Evolutionary conservation across 2,888 invertebrate genomes (phyloP).

Genomic region (Sinotaia quadrata): DNA sequence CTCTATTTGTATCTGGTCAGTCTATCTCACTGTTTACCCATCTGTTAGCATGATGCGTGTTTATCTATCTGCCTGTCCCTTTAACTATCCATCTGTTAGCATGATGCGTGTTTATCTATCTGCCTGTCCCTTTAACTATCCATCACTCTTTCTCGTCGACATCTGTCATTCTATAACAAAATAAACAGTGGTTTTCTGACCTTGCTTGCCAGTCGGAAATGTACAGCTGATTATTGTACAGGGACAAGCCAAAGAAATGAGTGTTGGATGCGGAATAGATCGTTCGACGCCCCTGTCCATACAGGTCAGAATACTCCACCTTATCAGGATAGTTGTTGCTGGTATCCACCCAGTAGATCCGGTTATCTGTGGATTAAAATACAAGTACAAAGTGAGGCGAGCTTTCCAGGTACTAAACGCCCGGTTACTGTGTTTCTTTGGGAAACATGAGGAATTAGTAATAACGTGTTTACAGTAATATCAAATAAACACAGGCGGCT

Average conservation of each 20-base stretch:
- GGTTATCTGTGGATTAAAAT: constrained; percentile 65
- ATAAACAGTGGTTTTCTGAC: constrained; percentile 18
- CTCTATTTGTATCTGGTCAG: no score
- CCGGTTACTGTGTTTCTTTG: not conserved
- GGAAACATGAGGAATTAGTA: no score
- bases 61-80: no score
- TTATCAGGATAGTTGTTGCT: constrained; percentile 78
- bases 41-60: no score
- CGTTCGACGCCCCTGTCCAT: constrained; percentile 32
- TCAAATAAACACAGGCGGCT: no score
- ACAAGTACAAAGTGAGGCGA: not conserved
- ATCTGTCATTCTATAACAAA: not conserved
- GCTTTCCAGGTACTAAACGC: not conserved
- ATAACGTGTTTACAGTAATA: no score
- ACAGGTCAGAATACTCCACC: constrained; percentile 81
- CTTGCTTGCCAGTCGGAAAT: constrained; percentile 44
- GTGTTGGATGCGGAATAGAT: constrained; percentile 37
- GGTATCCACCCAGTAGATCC: constrained; percentile 90
- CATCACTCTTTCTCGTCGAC: no score
- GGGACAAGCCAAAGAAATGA: constrained; percentile 43
- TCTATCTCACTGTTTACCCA: no score
- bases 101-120: no score
- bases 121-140: no score
- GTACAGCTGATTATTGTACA: constrained; percentile 42
- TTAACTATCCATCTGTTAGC: no score